Evolutionary conservation across 2,797 vertebrate species (phyloP).

Genomic region (Cynodonichthys magdalenae): DNA sequence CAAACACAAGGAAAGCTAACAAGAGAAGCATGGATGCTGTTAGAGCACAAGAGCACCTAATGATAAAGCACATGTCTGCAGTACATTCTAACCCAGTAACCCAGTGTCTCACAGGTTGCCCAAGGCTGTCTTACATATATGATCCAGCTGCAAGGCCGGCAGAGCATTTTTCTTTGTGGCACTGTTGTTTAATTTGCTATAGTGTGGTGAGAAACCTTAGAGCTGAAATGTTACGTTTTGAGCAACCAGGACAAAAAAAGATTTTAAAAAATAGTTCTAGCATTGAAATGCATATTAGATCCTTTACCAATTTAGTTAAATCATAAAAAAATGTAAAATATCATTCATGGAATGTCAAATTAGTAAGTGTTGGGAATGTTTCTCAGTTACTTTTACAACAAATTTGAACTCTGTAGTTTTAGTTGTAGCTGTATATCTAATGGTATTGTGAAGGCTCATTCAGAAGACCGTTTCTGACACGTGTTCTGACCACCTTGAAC

Average conservation of each 20-base stretch:
- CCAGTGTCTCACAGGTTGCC: constrained; percentile 36
- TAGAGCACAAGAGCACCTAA: constrained; percentile 8
- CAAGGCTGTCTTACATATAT: constrained; percentile 34
- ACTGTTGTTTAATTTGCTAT: constrained; percentile 45
- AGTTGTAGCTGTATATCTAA: too few species aligned
- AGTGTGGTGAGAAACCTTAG: constrained; percentile 27
- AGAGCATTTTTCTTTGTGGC: constrained; percentile 32
- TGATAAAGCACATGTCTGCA: constrained; percentile 14
- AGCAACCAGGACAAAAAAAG: constrained; percentile 5
- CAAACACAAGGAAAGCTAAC: constrained; percentile 11
- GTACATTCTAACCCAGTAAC: constrained; percentile 11
- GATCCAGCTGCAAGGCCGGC: constrained; percentile 33
- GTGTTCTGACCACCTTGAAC: too few species aligned
- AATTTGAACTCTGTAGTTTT: too few species aligned
- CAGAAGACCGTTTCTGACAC: too few species aligned
- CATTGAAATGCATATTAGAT: too few species aligned
- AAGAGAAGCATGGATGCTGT: constrained; percentile 4
- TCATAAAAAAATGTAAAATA: too few species aligned
- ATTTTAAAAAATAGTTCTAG: not conserved
- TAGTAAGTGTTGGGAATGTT: too few species aligned
- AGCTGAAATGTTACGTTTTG: constrained; percentile 30
- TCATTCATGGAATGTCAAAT: too few species aligned
- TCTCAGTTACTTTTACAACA: too few species aligned
- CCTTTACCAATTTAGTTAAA: too few species aligned
- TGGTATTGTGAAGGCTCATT: too few species aligned